phyloP scores from a whole-genome alignment of 2,888 invertebrate species.

The Neoitamus cyanurus region DNA sequence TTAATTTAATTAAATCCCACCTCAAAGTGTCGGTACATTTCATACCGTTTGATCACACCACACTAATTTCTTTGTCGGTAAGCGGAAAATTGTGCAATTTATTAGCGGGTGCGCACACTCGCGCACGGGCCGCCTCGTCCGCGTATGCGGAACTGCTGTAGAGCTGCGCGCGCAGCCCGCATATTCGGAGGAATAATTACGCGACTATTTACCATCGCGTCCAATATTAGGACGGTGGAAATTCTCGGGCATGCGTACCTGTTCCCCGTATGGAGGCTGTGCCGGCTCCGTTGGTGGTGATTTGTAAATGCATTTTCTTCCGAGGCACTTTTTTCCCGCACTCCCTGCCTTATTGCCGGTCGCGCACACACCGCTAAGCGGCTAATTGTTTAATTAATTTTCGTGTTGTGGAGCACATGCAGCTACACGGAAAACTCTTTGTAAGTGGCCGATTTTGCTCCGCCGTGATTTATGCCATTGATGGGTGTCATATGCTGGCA shows the following conservation, averaged over 20 bases:
- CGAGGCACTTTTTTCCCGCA: neutral
- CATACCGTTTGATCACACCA: slow-evolving; percentile 45
- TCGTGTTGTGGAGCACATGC: slow-evolving; percentile 24
- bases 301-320: slow-evolving; percentile 26
- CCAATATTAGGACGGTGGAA: slow-evolving; percentile 2
- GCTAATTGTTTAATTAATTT: slow-evolving; percentile 45
- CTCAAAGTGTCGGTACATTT: slow-evolving; percentile 44
- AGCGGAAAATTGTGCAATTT: slow-evolving; percentile 35
- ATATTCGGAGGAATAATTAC: slow-evolving; percentile 19
- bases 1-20: slow-evolving; percentile 48
- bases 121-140: neutral
- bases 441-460: slow-evolving; percentile 38
- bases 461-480: slow-evolving; percentile 35
- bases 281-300: slow-evolving; percentile 23
- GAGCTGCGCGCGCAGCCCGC: neutral
- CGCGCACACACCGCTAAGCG: neutral
- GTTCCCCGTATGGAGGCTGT: neutral
- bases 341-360: neutral
- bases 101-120: neutral
- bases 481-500: slow-evolving; percentile 41
- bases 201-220: slow-evolving; percentile 4
- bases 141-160: neutral
- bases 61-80: slow-evolving; percentile 46
- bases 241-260: slow-evolving; percentile 12
- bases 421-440: slow-evolving; percentile 37